Percentiles rank a stretch among this genome's conserved stretches.
phyloP scores from a whole-genome alignment of 2,113 vertebrate species.

The Danionella cerebrum region DNA sequence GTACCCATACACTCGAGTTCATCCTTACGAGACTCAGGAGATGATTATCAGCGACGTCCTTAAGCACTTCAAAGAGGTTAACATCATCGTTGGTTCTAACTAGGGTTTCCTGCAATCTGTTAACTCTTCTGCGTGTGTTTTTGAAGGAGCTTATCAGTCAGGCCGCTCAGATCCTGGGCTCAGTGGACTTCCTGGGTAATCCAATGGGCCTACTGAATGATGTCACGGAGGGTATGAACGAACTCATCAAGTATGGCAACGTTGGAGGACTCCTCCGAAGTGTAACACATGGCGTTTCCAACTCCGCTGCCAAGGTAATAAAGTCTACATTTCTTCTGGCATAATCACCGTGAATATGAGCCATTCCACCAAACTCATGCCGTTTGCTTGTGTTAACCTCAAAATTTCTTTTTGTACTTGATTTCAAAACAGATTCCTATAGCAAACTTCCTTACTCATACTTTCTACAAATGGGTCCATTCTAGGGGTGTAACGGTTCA shows the following conservation, averaged over 20 bases:
- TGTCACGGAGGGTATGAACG: constrained; percentile 87
- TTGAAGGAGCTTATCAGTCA: constrained; percentile 90
- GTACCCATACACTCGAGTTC: constrained; percentile 91
- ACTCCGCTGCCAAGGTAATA: constrained; percentile 92
- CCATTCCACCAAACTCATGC: no score
- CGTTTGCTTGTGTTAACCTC: no score
- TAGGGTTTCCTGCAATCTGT: no score
- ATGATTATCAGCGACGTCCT: constrained; percentile 92
- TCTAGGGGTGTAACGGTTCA: no score
- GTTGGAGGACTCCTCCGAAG: constrained; percentile 92
- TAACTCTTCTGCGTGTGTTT: neutral
- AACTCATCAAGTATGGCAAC: constrained; percentile 92
- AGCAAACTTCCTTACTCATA: no score
- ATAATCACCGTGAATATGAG: no score
- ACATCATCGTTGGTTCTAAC: constrained; percentile 3
- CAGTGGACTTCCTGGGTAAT: constrained; percentile 95
- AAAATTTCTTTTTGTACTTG: no score
- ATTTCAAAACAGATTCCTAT: no score
- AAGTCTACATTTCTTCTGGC: neutral
- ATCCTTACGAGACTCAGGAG: constrained; percentile 93
- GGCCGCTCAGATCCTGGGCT: constrained; percentile 90
- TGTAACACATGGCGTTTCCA: constrained; percentile 93
- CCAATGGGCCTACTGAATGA: constrained; percentile 93
- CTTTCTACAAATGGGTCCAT: no score
- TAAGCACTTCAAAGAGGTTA: constrained; percentile 95